Percentiles rank a stretch among this genome's conserved stretches.
Conservation (phyloP, 2,797 vertebrate species). For the Meda fulgida region DNA sequence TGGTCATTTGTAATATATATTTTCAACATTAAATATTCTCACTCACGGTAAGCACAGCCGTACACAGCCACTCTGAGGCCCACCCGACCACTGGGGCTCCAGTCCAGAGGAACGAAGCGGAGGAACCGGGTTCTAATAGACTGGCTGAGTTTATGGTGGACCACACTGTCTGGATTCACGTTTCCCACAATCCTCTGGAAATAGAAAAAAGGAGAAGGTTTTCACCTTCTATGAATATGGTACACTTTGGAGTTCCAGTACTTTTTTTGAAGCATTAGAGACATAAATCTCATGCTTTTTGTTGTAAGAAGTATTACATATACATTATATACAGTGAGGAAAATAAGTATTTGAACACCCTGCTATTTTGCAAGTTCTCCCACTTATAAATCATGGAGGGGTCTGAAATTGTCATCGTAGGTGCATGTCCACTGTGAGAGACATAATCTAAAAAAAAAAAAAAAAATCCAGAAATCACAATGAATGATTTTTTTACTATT, state of each 20-base stretch:
- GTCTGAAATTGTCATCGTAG: too few species aligned
- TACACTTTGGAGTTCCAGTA: too few species aligned
- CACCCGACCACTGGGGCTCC: constrained; percentile 86
- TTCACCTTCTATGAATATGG: neutral
- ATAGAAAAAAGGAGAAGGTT: constrained; percentile 43
- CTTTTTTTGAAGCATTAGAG: neutral
- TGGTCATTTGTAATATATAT: constrained; percentile 14
- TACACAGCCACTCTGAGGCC: constrained; percentile 91
- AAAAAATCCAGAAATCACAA: too few species aligned
- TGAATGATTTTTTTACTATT: too few species aligned
- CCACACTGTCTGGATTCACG: constrained; percentile 86
- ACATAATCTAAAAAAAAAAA: too few species aligned
- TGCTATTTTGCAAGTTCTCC: too few species aligned
- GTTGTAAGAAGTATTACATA: too few species aligned
- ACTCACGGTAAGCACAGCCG: constrained; percentile 96
- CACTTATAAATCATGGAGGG: too few species aligned
- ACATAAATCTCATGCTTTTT: neutral
- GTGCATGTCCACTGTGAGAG: too few species aligned
- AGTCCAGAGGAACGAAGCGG: constrained; percentile 89
- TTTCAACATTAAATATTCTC: constrained; percentile 10
- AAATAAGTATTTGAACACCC: too few species aligned
- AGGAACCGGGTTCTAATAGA: constrained; percentile 89
- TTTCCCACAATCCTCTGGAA: constrained; percentile 90
- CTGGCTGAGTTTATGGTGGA: constrained; percentile 89
- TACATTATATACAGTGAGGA: too few species aligned